Base-by-base conservation (phyloP, 2,113 vertebrate genomes). In the Rallus limicola region DNA sequence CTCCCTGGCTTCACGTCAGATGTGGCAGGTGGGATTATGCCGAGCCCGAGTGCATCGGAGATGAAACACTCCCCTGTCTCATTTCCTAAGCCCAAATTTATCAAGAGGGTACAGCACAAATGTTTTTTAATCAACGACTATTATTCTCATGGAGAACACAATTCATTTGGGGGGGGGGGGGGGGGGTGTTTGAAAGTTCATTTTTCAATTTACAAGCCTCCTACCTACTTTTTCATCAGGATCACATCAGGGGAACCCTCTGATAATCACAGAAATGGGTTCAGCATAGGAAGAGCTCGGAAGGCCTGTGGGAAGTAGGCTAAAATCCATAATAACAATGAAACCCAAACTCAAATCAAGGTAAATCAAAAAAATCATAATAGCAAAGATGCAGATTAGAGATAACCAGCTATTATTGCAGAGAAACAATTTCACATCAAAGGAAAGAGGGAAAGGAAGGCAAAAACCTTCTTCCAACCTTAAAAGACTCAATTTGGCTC, bases 181-280 rank as follows among this genome's bases (percentile, higher is more conserved):
- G 29, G 19, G 46, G 36, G 36, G 36, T 81, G 72, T 79, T 97
- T 96, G 79, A 70, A 96, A 94, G 92, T 90, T 93, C 34, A 33
- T 94, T 91, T 97, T 95, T 91, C 84, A 96, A 80, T 97, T 96
- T 97, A 63, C 92, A 94, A 93, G 92, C 94, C 93, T 81, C 97
- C 97, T 95, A 95, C 67, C 31, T 95, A 65, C 74, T 97, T 97
- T 97, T 98, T 97, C 97, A 97, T 98, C 97, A 97, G 90, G 59
- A 97, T 97, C 97, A 82, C 98, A 97, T 94, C 95, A 97, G 97
- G 98, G 56, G 38, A 65, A 96, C 50, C 67, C 71, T 90, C 3
- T 1, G 86, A 95, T 97, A 97, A 98, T 97, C 96, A 98, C 55
- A 96, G 95, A 95, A 97, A 96, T 46, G 62, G 86, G 88, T 95